Evolutionary conservation across 2,113 vertebrate genomes (phyloP), one percentile per base, ranked within the genome.

Genomic region (Trichomycterus rosablanca): DNA sequence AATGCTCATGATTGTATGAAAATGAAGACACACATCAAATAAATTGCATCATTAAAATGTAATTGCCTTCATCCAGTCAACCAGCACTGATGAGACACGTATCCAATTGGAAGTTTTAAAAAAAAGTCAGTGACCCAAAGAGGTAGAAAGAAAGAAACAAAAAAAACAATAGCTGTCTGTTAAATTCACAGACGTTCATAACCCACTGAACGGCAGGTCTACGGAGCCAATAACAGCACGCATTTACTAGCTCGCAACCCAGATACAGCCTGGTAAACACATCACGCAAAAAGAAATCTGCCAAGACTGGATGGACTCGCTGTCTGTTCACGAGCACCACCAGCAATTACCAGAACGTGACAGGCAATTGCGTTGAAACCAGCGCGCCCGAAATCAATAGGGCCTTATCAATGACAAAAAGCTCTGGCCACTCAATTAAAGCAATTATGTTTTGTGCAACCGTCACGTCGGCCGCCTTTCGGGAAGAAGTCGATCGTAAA

Each of bases 371-470:
- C 49, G 19, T 30, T 56, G 58, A 68, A 68, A 62, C 23, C 51
- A 39, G 51, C 20, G 24, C 40, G 45, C 30, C 28, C 35, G 23
- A 68, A 69, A 72, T 72, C 70, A 67, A 72, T 70, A 59, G 20
- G 18, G 62, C 35, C 66, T 72, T 72, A 73, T 67, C 70, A 59
- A 71, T 67, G 64, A 34, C 70, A 66, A 70, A 73, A 73, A 67
- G 52, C 53, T 15, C 26, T 19, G 42, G 54, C 40, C 64, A 76
- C 64, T 76, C 67, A 73, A 73, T 76, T 73, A 76, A 63, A 50
- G 64, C 23, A 57, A 64, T 74, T 55, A 59, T 5, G 50, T 23
- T 44, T 62, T 55, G 65, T 55, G 35, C 37, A 20, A 62, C 28
- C 45, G 49, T 69, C 67, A 51, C 40, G 56, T 43, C 39, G 19